Percentiles rank a stretch among this genome's conserved stretches.
Conservation (phyloP, 2,797 vertebrate species). For the Columba guinea region DNA sequence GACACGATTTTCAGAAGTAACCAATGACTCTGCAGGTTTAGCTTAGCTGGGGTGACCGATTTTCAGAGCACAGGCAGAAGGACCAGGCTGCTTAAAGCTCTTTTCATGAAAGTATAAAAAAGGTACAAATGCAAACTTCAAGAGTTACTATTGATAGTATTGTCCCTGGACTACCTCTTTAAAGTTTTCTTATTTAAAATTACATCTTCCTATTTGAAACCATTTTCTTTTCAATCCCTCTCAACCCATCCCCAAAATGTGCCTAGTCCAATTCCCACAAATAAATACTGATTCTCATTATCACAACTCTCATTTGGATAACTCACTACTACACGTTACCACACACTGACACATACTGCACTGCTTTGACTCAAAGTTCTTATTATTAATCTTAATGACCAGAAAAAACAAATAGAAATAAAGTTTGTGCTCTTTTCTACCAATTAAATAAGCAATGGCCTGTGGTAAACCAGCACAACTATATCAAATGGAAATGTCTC, state of each 20-base stretch:
- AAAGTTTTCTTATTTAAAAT: slow-evolving; percentile 18
- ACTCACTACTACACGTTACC: background rate
- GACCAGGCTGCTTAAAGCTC: background rate
- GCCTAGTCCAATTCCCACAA: background rate
- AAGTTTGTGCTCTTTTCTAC: background rate
- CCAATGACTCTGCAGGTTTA: background rate
- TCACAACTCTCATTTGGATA: background rate
- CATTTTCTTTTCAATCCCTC: background rate
- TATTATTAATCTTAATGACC: background rate
- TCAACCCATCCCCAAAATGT: background rate
- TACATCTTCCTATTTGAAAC: slow-evolving; percentile 9
- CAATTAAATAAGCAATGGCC: background rate
- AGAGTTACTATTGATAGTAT: background rate
- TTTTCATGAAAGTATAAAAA: background rate
- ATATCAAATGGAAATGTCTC: background rate
- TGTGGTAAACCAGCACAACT: background rate
- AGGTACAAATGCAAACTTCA: background rate
- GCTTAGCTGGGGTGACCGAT: background rate
- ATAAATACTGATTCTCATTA: background rate
- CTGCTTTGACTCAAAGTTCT: background rate
- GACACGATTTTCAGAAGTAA: background rate
- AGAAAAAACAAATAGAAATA: background rate
- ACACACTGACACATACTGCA: background rate
- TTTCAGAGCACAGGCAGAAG: background rate
- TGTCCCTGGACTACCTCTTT: background rate